Conservation (phyloP, 2,888 invertebrate genomes). For the Parascotia fuliginaria region DNA sequence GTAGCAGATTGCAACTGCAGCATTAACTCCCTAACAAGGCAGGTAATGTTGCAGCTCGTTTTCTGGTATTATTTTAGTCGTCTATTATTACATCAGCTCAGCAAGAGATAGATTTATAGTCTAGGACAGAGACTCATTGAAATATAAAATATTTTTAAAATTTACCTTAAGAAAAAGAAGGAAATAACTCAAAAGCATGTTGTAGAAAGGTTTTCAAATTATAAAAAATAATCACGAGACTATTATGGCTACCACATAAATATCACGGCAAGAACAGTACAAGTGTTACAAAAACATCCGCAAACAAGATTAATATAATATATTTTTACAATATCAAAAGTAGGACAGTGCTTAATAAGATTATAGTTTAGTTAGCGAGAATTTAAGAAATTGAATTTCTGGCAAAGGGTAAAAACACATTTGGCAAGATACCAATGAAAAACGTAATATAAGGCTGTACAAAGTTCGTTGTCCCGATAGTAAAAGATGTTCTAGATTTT, state of each 20-base stretch:
- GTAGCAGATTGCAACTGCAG: too few relatives aligned
- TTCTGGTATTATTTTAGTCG: too few relatives aligned
- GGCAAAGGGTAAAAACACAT: constrained; percentile 33
- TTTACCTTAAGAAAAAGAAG: too few relatives aligned
- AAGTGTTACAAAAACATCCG: not conserved
- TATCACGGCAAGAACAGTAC: not conserved
- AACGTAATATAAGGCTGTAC: constrained; percentile 26
- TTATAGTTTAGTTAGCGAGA: constrained; percentile 22
- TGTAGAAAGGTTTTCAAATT: too few relatives aligned
- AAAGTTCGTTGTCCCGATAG: constrained; percentile 18
- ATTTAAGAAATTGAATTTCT: constrained; percentile 42
- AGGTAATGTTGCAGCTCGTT: too few relatives aligned
- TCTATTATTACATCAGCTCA: too few relatives aligned
- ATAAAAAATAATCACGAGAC: not conserved
- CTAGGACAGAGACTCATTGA: too few relatives aligned
- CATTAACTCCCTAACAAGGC: too few relatives aligned
- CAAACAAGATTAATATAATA: not conserved
- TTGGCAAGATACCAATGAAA: constrained; percentile 45
- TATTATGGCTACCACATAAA: constrained; percentile 9
- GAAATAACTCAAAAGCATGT: not conserved
- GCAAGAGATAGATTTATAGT: too few relatives aligned
- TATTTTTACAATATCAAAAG: constrained; percentile 22
- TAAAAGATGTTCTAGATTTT: constrained; percentile 17
- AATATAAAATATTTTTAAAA: too few relatives aligned
- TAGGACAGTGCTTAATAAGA: constrained; percentile 32